Evolutionary conservation across 53 echinoderm and acorn worm genomes (phyloP).

Genomic region (Arbacia lixula): DNA sequence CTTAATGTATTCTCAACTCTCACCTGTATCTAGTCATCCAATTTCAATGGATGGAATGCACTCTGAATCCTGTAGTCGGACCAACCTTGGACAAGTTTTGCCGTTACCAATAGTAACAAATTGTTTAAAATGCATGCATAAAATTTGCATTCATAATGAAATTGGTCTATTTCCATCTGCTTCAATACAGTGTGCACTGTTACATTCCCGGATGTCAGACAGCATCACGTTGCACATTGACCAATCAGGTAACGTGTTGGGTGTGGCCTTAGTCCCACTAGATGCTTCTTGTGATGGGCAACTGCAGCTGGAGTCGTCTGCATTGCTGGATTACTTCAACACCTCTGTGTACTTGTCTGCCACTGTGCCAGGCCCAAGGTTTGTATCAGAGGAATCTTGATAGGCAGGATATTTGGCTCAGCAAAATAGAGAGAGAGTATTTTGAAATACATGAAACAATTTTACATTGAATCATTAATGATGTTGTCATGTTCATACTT

Average conservation of each 20-base stretch:
- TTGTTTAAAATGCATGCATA: too few relatives aligned
- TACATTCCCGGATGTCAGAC: slow-evolving; percentile 92
- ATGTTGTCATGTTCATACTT: too few relatives aligned
- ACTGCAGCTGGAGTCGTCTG: slow-evolving; percentile 38
- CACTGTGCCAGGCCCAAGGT: slow-evolving; percentile 89
- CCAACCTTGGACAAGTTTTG: neutral
- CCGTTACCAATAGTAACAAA: neutral
- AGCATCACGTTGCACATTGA: slow-evolving; percentile 85
- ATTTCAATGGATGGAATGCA: too few relatives aligned
- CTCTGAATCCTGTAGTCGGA: neutral
- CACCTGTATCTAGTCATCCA: too few relatives aligned
- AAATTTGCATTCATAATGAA: too few relatives aligned
- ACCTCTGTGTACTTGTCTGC: slow-evolving; percentile 80
- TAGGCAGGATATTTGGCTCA: too few relatives aligned
- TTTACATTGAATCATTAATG: too few relatives aligned
- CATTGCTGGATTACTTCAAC: slow-evolving; percentile 80
- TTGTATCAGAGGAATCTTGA: slow-evolving; percentile 67
- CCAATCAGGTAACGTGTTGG: slow-evolving; percentile 94
- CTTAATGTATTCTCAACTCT: too few relatives aligned
- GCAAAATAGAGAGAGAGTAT: too few relatives aligned
- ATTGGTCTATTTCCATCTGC: neutral
- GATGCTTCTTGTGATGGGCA: slow-evolving; percentile 74
- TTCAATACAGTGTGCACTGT: slow-evolving; percentile 79
- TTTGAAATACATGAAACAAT: too few relatives aligned
- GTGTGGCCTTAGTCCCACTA: slow-evolving; percentile 74